These are phyloP conservation scores for Drosophila pseudoobscura DNA, from an alignment of 1,140 invertebrate genomes.

Conservation along the genomic window DNA sequence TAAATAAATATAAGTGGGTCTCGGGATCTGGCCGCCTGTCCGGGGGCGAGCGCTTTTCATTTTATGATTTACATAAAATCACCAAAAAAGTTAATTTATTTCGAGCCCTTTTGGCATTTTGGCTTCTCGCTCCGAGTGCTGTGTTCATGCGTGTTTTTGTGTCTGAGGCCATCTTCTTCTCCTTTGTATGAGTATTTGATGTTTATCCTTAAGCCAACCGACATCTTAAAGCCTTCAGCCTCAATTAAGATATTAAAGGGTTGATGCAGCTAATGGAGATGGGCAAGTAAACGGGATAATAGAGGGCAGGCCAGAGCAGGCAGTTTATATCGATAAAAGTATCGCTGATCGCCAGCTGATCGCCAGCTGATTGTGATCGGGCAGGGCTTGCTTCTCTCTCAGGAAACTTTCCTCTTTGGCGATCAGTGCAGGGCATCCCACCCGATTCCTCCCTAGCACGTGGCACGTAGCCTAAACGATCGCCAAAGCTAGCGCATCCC, in stretches of 20 bases:
- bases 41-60: constrained; percentile 31
- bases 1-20: constrained; percentile 79
- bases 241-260: constrained; percentile 78
- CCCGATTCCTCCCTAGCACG: no score
- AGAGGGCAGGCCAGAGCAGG: no score
- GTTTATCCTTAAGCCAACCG: constrained; percentile 17
- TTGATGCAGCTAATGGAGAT: constrained; percentile 26
- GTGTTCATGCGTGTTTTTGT: constrained; percentile 36
- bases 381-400: no score
- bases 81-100: constrained; percentile 79
- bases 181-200: constrained; percentile 17
- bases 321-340: no score
- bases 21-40: constrained; percentile 14
- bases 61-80: constrained; percentile 76
- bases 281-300: no score
- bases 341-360: no score
- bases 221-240: constrained; percentile 72
- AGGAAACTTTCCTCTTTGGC: no score
- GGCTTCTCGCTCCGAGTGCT: constrained; percentile 31
- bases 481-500: no score
- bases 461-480: no score
- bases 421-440: no score
- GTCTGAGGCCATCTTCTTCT: constrained; percentile 41
- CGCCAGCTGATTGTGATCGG: no score
- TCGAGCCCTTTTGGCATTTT: constrained; percentile 64